These are phyloP conservation scores for Torymus aiolomorphi DNA, from an alignment of 2,888 invertebrate species.

Conservation along the genomic window DNA sequence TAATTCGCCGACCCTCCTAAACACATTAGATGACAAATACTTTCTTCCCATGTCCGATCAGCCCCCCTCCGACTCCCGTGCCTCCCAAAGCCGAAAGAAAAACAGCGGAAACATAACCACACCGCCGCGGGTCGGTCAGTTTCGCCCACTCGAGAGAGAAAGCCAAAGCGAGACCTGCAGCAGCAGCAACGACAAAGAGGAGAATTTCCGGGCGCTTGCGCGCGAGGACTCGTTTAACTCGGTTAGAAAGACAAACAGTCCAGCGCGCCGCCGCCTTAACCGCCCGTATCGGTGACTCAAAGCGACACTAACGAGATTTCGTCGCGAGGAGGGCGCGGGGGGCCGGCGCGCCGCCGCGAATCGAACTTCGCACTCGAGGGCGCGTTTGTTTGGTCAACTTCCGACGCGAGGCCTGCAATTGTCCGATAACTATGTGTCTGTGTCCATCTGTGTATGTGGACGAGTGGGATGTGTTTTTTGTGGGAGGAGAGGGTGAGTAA, in stretches of 20 bases:
- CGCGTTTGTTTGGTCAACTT: constrained; percentile 15
- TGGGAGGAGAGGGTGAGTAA: no score
- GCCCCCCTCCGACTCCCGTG: no score
- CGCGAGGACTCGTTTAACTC: constrained; percentile 59
- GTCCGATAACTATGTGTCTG: not conserved
- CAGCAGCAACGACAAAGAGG: constrained; percentile 25
- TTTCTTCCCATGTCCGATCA: no score
- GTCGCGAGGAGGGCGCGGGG: not conserved
- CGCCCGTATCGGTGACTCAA: constrained; percentile 61
- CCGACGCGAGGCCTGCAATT: not conserved
- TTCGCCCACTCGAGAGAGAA: constrained; percentile 24
- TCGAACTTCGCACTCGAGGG: constrained; percentile 28
- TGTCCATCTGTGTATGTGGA: no score
- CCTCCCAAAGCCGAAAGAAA: no score
- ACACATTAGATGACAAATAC: no score
- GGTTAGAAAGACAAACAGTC: constrained; percentile 63
- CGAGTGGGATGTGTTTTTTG: no score
- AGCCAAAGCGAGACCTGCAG: constrained; percentile 1
- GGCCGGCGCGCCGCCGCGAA: constrained; percentile 1
- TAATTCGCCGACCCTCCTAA: no score
- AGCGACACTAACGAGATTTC: constrained; percentile 61
- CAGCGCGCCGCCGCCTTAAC: constrained; percentile 58
- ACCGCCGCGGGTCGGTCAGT: no score
- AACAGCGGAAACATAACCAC: no score
- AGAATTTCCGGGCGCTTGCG: constrained; percentile 28